These are phyloP conservation scores for Spheniscus humboldti DNA, from an alignment of 2,797 vertebrate species.

Conservation along the genomic window DNA sequence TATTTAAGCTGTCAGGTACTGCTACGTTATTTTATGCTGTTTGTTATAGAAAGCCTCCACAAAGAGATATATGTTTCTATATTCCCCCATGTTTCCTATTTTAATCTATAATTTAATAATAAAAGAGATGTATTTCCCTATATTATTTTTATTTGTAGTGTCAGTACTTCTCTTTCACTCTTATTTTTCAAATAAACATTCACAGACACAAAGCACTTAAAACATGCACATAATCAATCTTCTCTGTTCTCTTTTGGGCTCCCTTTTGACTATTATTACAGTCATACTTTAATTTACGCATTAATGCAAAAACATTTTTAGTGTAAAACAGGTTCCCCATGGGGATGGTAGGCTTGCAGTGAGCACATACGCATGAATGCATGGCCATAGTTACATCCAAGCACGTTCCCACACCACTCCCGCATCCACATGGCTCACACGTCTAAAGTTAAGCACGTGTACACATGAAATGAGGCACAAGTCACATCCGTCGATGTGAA, in stretches of 20 bases:
- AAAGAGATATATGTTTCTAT: conserved; percentile 43
- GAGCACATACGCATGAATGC: neutral
- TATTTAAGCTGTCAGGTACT: conserved; percentile 54
- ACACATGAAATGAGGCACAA: neutral
- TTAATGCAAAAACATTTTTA: neutral
- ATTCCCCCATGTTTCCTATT: conserved; percentile 12
- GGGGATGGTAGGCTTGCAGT: neutral
- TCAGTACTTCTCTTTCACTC: conserved; percentile 11
- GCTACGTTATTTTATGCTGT: conserved; percentile 59
- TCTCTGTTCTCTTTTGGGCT: conserved; percentile 4
- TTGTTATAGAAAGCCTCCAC: conserved; percentile 48
- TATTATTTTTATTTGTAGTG: conserved; percentile 52
- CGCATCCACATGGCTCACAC: rapidly evolving
- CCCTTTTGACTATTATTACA: conserved; percentile 16
- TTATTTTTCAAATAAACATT: conserved; percentile 32
- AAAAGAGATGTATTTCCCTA: conserved; percentile 55
- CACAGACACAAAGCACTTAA: conserved; percentile 47
- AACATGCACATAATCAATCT: conserved; percentile 61
- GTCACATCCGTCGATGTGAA: rapidly evolving
- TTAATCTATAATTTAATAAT: conserved; percentile 69
- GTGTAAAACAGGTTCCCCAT: neutral
- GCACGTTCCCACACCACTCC: neutral
- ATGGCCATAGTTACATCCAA: rapidly evolving
- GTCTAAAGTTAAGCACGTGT: neutral
- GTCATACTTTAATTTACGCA: conserved; percentile 27